A percentile compares a stretch with the other conserved stretches of the same genome.
Evolutionary conservation across 1,140 invertebrate genomes (phyloP).

Genomic region (Pinna nobilis): DNA sequence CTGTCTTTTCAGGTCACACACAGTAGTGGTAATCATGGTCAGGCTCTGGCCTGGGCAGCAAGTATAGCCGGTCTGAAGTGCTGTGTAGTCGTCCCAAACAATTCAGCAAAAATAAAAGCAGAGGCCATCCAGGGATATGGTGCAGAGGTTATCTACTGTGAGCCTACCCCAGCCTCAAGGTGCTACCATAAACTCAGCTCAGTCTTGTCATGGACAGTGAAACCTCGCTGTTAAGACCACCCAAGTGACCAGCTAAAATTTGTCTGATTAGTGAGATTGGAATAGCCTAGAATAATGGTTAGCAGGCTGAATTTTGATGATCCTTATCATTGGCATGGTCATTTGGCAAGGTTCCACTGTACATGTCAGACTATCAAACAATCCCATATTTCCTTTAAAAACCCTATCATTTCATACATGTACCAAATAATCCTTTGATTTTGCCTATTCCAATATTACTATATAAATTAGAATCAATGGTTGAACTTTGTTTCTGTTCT

Average conservation of each 20-base stretch:
- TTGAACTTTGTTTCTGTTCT: background rate
- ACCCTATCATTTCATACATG: background rate
- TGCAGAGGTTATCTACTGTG: conserved; percentile 67
- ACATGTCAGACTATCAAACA: no score
- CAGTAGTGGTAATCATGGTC: conserved; percentile 57
- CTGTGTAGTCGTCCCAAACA: conserved; percentile 71
- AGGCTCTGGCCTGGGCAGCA: conserved; percentile 72
- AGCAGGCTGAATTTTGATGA: no score
- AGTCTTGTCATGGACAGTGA: background rate
- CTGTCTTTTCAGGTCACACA: conserved; percentile 20
- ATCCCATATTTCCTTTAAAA: no score
- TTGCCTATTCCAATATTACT: background rate
- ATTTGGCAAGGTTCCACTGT: no score
- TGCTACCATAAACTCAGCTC: background rate
- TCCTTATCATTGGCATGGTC: no score
- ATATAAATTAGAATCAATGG: background rate
- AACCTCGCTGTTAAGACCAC: no score
- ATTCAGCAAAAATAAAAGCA: conserved; percentile 68
- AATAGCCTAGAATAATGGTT: no score
- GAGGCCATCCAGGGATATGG: conserved; percentile 72
- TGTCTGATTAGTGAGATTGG: no score
- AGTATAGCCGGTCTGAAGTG: conserved; percentile 60
- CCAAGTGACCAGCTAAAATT: no score
- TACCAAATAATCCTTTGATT: background rate
- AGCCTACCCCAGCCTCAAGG: conserved; percentile 35